These are phyloP conservation scores for Mesoclemmys tuberculata DNA, from an alignment of 2,113 vertebrate species.

Conservation along the genomic window DNA sequence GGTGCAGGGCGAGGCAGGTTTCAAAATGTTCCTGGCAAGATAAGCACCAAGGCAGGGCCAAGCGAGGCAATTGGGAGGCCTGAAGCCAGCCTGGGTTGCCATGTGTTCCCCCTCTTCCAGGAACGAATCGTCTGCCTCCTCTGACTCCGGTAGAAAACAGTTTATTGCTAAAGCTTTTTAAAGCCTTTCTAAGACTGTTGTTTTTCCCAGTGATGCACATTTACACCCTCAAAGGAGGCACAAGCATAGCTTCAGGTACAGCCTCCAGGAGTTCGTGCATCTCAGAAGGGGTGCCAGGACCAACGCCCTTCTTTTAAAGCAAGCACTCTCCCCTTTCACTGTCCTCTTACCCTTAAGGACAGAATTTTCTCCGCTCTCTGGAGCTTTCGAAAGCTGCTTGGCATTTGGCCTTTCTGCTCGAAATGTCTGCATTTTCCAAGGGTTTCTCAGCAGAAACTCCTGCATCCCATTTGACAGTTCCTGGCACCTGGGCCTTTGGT, in stretches of 20 bases:
- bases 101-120: neutral
- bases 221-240: neutral
- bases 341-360: neutral
- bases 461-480: neutral
- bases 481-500: accelerated
- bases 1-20: neutral
- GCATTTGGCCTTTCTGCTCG: neutral
- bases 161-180: neutral
- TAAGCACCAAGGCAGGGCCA: neutral
- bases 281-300: neutral
- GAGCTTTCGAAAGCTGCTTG: neutral
- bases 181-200: neutral
- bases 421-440: neutral
- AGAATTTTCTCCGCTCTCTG: accelerated
- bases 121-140: neutral
- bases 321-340: accelerated
- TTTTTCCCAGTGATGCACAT: neutral
- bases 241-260: neutral
- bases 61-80: neutral
- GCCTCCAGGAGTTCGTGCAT: neutral
- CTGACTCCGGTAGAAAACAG: neutral
- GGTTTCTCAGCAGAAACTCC: neutral
- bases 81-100: neutral
- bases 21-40: neutral
- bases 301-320: neutral